Evolutionary conservation across 2,888 invertebrate species (phyloP).

Genomic region (Caenorhabditis angaria): DNA sequence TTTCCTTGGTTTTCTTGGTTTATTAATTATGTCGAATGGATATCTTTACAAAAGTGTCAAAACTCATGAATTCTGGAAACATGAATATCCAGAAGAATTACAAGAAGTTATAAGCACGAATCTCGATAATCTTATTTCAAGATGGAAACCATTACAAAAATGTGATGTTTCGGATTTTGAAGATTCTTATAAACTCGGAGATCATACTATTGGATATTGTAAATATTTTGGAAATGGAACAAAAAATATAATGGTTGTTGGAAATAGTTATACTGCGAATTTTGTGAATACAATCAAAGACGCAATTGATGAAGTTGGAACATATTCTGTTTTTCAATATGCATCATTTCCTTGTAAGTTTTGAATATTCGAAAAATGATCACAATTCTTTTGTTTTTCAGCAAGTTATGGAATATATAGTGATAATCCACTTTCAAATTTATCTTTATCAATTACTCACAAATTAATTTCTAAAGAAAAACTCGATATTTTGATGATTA

Average conservation of each 20-base stretch:
- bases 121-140: too few species aligned
- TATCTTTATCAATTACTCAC: constrained; percentile 8
- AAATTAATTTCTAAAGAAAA: constrained; percentile 11
- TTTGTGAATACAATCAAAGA: constrained; percentile 12
- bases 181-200: neutral
- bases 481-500: constrained; percentile 24
- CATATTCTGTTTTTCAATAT: constrained; percentile 24
- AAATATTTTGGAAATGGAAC: constrained; percentile 19
- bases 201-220: constrained; percentile 13
- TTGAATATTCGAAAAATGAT: neutral
- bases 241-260: constrained; percentile 22
- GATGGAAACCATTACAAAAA: constrained; percentile 14
- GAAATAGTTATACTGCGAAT: constrained; percentile 31
- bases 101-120: constrained; percentile 13
- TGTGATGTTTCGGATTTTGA: constrained; percentile 6
- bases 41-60: constrained; percentile 15
- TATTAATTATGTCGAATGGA: constrained; percentile 7
- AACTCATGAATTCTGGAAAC: constrained; percentile 12
- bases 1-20: neutral
- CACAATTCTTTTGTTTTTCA: neutral
- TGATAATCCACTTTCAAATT: neutral
- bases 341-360: constrained; percentile 15
- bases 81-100: neutral
- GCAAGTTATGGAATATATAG: neutral
- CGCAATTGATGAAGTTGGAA: constrained; percentile 20